These are phyloP conservation scores for Sebastes itinus DNA, from an alignment of 2,797 vertebrate genomes.

Conservation along the genomic window DNA sequence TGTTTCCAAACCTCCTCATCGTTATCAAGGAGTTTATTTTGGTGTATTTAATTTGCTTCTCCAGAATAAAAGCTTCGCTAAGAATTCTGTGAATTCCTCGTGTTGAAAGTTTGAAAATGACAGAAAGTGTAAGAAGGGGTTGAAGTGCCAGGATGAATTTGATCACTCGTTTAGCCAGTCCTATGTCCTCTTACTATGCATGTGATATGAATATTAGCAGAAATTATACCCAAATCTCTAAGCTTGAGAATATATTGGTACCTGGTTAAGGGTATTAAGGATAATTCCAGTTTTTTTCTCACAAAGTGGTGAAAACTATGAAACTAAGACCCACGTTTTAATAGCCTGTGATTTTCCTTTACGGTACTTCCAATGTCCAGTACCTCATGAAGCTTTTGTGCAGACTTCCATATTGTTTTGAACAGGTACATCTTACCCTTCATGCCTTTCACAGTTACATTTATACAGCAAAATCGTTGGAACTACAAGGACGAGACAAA, in stretches of 20 bases:
- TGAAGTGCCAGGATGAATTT: not conserved
- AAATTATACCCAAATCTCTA: not conserved
- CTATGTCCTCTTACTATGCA: no score
- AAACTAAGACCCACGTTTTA: not conserved
- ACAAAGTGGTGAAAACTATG: not conserved
- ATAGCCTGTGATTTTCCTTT: not conserved
- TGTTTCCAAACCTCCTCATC: not conserved
- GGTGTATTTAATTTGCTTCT: not conserved
- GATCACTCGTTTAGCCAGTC: not conserved
- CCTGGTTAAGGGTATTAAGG: not conserved
- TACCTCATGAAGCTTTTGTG: not conserved
- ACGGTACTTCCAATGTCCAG: not conserved
- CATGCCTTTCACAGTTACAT: not conserved
- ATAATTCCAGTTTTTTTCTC: not conserved
- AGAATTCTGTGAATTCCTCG: not conserved
- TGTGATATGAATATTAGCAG: not conserved
- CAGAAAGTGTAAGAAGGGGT: not conserved
- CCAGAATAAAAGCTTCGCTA: not conserved
- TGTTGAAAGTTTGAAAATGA: not conserved
- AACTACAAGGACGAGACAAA: slow-evolving; percentile 32
- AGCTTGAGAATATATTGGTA: not conserved
- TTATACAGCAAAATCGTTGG: not conserved
- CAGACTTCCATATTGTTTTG: not conserved
- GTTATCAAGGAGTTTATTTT: not conserved
- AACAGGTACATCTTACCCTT: not conserved